Conservation (phyloP, 1,140 invertebrate genomes). For the Cydia splendana region DNA sequence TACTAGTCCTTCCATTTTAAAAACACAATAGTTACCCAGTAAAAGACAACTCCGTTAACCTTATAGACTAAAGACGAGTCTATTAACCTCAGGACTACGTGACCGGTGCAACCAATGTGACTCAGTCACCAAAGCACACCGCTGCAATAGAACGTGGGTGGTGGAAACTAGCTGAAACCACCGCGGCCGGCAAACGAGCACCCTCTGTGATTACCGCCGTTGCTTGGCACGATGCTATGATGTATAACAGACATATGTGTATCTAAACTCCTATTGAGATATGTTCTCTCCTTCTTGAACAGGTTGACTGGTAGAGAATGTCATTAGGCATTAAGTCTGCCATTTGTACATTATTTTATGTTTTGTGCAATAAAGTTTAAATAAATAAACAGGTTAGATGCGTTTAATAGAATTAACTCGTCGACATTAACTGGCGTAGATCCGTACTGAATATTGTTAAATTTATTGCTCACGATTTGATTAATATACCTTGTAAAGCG, state of each 20-base stretch:
- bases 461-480: too few species aligned
- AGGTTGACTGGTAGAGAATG: too few species aligned
- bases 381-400: neutral
- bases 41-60: neutral
- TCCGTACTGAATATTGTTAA: too few species aligned
- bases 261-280: neutral
- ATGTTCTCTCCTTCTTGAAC: neutral
- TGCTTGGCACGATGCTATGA: neutral
- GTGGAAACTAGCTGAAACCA: slow-evolving; percentile 41
- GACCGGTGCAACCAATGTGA: slow-evolving; percentile 8
- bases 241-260: neutral
- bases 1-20: neutral
- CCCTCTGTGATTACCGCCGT: neutral
- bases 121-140: neutral
- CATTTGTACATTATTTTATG: too few species aligned
- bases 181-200: neutral
- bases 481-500: neutral
- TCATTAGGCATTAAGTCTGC: too few species aligned
- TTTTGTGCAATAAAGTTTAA: too few species aligned
- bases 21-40: neutral
- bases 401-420: neutral
- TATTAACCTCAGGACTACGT: neutral
- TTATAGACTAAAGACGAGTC: neutral
- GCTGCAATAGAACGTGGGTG: slow-evolving; percentile 34
- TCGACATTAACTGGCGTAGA: too few species aligned